Conservation (phyloP, 2,888 invertebrate species). For the Opisthograptis luteolata region DNA sequence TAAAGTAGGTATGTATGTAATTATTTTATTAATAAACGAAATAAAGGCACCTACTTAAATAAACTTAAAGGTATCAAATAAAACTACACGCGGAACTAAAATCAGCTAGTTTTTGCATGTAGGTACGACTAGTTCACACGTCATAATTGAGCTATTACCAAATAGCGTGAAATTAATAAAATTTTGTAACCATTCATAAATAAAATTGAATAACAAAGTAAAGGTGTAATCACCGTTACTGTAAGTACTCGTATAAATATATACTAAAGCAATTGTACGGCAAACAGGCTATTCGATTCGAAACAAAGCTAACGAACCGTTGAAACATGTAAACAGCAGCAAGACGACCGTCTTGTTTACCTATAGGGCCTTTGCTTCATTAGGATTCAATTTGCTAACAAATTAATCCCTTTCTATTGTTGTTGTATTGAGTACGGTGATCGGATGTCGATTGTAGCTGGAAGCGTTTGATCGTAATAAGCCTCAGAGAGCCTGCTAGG, state of each 20-base stretch:
- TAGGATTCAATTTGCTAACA: conserved; percentile 84
- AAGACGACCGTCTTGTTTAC: conserved; percentile 83
- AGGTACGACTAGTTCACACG: too few species aligned
- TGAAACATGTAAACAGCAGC: conserved; percentile 81
- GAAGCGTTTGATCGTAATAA: conserved; percentile 20
- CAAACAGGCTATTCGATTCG: conserved; percentile 71
- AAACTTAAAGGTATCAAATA: too few species aligned
- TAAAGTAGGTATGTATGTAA: too few species aligned
- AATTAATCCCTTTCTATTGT: conserved; percentile 75
- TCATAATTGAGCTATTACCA: too few species aligned
- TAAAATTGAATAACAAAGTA: background rate
- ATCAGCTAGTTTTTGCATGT: too few species aligned
- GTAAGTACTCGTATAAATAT: conserved; percentile 10
- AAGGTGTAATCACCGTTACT: background rate
- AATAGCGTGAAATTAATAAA: too few species aligned
- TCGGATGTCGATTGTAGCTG: conserved; percentile 20
- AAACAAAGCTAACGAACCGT: conserved; percentile 84
- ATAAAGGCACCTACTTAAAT: too few species aligned
- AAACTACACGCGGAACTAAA: too few species aligned
- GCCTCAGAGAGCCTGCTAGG: background rate
- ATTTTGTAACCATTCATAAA: too few species aligned
- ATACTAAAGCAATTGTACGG: conserved; percentile 37
- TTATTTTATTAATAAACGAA: too few species aligned
- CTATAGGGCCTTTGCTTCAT: conserved; percentile 84
- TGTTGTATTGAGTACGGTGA: conserved; percentile 49